Conservation (phyloP, 2,888 invertebrate species). For the Microdon myrmicae region DNA sequence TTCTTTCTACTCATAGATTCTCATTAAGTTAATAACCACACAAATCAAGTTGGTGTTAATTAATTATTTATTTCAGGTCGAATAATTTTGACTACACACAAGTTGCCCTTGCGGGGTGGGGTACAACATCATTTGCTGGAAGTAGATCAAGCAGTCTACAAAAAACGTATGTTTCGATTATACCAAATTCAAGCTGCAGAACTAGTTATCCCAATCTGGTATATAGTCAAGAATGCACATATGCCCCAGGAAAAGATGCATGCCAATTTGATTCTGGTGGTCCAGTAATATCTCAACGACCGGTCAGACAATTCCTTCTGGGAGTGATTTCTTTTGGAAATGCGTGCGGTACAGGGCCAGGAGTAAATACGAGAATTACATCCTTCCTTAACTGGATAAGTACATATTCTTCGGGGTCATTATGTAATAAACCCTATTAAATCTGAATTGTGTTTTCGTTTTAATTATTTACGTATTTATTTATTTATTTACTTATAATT, state of each 20-base stretch:
- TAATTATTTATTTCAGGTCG: slow-evolving; percentile 48
- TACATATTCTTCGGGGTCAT: slow-evolving; percentile 36
- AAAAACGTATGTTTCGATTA: slow-evolving; percentile 60
- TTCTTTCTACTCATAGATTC: too few species aligned
- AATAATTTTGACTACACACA: slow-evolving; percentile 54
- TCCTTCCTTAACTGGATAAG: slow-evolving; percentile 70
- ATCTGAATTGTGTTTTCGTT: too few species aligned
- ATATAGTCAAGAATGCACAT: slow-evolving; percentile 65
- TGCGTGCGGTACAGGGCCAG: slow-evolving; percentile 68
- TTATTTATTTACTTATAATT: too few species aligned
- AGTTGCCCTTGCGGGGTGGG: slow-evolving; percentile 69
- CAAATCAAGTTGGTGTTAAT: too few species aligned
- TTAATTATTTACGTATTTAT: too few species aligned
- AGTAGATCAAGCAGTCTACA: slow-evolving; percentile 67
- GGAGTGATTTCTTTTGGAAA: slow-evolving; percentile 71
- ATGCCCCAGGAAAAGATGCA: slow-evolving; percentile 65
- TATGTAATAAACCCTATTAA: slow-evolving; percentile 36
- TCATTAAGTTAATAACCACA: too few species aligned
- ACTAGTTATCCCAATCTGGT: slow-evolving; percentile 1
- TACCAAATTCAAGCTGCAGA: slow-evolving; percentile 14
- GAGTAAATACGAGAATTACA: slow-evolving; percentile 71
- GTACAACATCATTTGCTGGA: slow-evolving; percentile 68
- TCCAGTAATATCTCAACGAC: slow-evolving; percentile 67
- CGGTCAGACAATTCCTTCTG: slow-evolving; percentile 63
- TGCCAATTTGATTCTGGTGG: slow-evolving; percentile 71